These are phyloP conservation scores for Tupaia chinensis DNA, from an alignment of 2,113 vertebrate genomes.

Conservation along the genomic window DNA sequence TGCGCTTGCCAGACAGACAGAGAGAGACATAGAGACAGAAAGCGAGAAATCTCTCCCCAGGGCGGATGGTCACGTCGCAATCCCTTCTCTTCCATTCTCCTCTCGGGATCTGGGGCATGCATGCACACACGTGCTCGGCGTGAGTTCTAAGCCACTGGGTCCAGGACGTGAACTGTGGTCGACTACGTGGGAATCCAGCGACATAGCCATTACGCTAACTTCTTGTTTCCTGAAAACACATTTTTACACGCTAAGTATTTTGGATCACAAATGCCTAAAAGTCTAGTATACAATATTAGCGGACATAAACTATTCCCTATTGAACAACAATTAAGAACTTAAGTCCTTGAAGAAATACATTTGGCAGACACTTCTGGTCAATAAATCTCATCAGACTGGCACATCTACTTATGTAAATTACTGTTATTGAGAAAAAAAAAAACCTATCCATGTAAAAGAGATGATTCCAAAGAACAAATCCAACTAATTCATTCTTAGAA, in stretches of 20 bases:
- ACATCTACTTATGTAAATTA: slow-evolving; percentile 17
- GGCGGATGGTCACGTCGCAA: too few relatives aligned
- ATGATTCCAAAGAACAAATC: slow-evolving; percentile 23
- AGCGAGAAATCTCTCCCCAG: too few relatives aligned
- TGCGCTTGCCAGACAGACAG: too few relatives aligned
- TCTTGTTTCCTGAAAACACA: background rate
- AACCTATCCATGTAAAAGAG: background rate
- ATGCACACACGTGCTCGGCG: too few relatives aligned
- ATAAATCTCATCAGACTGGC: background rate
- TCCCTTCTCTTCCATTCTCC: too few relatives aligned
- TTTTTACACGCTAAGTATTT: background rate
- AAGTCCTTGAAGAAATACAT: background rate
- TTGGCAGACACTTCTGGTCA: background rate
- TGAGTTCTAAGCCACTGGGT: too few relatives aligned
- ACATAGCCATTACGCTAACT: too few relatives aligned
- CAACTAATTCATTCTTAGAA: background rate
- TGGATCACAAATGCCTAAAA: background rate
- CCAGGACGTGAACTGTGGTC: too few relatives aligned
- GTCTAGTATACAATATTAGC: background rate
- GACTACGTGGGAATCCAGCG: too few relatives aligned
- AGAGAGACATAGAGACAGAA: too few relatives aligned
- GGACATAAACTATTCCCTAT: background rate
- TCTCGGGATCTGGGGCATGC: too few relatives aligned
- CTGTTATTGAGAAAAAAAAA: slow-evolving; percentile 26
- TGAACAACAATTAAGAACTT: background rate